Conservation (phyloP, 1,140 invertebrate genomes). For the Drosophila suzukii region DNA sequence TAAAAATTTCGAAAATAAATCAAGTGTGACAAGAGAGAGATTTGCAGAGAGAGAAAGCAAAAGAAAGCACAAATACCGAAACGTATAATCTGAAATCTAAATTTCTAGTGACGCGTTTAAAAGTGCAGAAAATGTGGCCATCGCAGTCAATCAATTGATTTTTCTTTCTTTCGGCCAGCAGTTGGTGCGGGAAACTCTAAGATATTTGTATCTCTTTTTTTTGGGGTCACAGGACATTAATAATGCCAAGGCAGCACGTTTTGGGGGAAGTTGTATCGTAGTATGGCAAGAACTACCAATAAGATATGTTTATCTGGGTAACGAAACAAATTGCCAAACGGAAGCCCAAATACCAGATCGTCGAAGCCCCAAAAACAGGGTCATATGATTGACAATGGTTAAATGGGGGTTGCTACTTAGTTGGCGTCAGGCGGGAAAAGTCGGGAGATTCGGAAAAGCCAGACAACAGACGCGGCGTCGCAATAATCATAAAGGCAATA, state of each 20-base stretch:
- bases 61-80: constrained; percentile 27
- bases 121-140: constrained; percentile 72
- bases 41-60: constrained; percentile 21
- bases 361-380: constrained; percentile 39
- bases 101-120: constrained; percentile 75
- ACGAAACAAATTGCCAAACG: constrained; percentile 62
- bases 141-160: constrained; percentile 78
- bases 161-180: constrained; percentile 40
- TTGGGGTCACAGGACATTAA: constrained; percentile 43
- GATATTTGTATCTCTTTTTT: constrained; percentile 2
- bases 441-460: constrained; percentile 46
- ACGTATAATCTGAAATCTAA: constrained; percentile 50
- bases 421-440: constrained; percentile 62
- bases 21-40: constrained; percentile 63
- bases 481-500: constrained; percentile 78
- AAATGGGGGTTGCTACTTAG: constrained; percentile 22
- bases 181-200: background rate
- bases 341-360: constrained; percentile 48
- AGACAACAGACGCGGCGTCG: constrained; percentile 76
- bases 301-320: constrained; percentile 3
- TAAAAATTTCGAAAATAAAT: constrained; percentile 69
- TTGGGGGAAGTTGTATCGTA: background rate
- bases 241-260: constrained; percentile 39
- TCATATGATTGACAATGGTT: constrained; percentile 64
- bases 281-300: constrained; percentile 51